These are phyloP conservation scores for chimpanzee (Pan troglodytes) DNA, from an alignment of 2,113 vertebrate species.

Conservation along the genomic window NHGRI_mPanTro3-v2.1_pri NC_072421.2:81808001-81808500, in stretches of 20 bases:
- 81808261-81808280: background rate
- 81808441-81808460: background rate
- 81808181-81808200: background rate
- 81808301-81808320: background rate
- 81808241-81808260: background rate
- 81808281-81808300: background rate
- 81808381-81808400: slow-evolving; percentile 3
- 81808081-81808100: slow-evolving; percentile 3
- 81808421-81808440: background rate
- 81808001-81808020: background rate
- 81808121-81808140: slow-evolving; percentile 16
- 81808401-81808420: slow-evolving; percentile 27
- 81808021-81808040: background rate
- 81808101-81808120: background rate
- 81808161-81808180: background rate
- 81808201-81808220: background rate
- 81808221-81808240: slow-evolving; percentile 18
- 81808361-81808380: background rate
- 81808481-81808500: background rate
- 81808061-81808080: background rate
- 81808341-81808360: background rate
- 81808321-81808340: slow-evolving; percentile 21
- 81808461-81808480: background rate
- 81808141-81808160: background rate
- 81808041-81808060: slow-evolving; percentile 35